Percentiles rank a stretch among this genome's conserved stretches.
These are phyloP conservation scores for Drosophila pegasa DNA, from an alignment of 2,888 invertebrate genomes.

Conservation along the genomic window DNA sequence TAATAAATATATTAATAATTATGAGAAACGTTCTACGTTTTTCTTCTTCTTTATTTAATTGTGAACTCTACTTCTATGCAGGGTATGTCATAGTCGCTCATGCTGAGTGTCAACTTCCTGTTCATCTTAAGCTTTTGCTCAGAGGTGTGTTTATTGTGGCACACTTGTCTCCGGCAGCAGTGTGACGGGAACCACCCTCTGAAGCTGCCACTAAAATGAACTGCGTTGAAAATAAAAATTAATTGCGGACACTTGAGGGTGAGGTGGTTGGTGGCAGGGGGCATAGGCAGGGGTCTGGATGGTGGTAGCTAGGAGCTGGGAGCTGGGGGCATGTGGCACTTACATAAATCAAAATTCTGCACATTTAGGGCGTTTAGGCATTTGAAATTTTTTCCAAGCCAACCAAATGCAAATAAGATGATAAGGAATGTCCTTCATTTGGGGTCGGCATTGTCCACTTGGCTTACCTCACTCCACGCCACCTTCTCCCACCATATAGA, in stretches of 20 bases:
- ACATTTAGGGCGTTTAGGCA: constrained; percentile 58
- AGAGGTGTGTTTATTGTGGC: constrained; percentile 55
- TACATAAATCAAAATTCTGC: constrained; percentile 65
- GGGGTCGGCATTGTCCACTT: constrained; percentile 24
- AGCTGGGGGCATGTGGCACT: constrained; percentile 16
- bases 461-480: neutral
- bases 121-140: constrained; percentile 29
- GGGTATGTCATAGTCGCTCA: constrained; percentile 15
- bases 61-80: neutral
- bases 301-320: neutral
- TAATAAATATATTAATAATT: no score
- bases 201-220: constrained; percentile 36
- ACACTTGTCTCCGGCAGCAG: constrained; percentile 43
- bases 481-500: neutral
- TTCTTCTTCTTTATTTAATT: no score
- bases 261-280: neutral
- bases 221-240: constrained; percentile 55
- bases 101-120: neutral
- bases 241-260: constrained; percentile 49
- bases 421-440: constrained; percentile 58
- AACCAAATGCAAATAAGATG: constrained; percentile 56
- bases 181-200: constrained; percentile 11
- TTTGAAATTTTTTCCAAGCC: constrained; percentile 30
- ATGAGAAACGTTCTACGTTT: no score
- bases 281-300: neutral